phyloP scores from a whole-genome alignment of 2,113 vertebrate genomes.

The Ibidorhyncha struthersii region DNA sequence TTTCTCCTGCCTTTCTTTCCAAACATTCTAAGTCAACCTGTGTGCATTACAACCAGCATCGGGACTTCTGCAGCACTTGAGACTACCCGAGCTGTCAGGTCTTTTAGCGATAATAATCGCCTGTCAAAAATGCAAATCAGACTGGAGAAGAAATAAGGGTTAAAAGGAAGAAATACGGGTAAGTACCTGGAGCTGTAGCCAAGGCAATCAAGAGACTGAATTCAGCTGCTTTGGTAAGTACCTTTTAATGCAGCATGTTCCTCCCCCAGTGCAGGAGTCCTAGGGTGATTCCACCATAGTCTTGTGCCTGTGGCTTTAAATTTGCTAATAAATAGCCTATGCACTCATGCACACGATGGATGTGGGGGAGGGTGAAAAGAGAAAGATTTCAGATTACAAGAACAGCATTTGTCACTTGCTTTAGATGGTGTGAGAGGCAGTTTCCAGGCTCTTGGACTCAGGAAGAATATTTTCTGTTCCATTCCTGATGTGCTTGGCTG shows the following conservation, averaged over 20 bases:
- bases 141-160: neutral
- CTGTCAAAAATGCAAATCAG: conserved; percentile 37
- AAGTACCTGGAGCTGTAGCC: neutral
- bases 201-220: neutral
- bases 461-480: conserved; percentile 44
- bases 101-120: neutral
- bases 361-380: neutral
- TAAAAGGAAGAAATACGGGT: neutral
- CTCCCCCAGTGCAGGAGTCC: neutral
- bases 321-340: neutral
- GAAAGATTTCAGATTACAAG: conserved; percentile 13
- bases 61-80: neutral
- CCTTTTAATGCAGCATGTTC: neutral
- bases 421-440: neutral
- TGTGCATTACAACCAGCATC: neutral
- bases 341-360: neutral
- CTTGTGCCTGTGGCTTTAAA: conserved; percentile 22
- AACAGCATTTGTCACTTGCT: conserved; percentile 18
- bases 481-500: conserved; percentile 11
- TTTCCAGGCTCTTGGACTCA: conserved; percentile 4
- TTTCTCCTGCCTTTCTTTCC: neutral
- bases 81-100: neutral
- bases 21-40: neutral
- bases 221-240: neutral
- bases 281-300: neutral